These are phyloP conservation scores for Monoplex corrugatus DNA, from an alignment of 2,888 invertebrate genomes.

Conservation along the genomic window DNA sequence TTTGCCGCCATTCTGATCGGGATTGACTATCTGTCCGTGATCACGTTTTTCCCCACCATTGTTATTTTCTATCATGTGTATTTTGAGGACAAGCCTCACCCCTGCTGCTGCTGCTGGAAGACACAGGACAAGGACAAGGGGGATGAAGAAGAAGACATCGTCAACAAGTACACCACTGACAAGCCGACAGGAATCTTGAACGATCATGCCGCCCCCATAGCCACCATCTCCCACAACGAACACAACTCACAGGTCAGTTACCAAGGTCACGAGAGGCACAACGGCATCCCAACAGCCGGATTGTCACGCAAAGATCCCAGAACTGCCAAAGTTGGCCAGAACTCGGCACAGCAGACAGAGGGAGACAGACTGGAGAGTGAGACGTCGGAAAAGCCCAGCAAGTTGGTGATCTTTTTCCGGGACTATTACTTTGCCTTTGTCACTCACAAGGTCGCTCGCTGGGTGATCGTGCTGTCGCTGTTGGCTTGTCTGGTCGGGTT, in stretches of 20 bases:
- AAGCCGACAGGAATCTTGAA: too few relatives aligned
- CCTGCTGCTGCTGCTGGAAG: slow-evolving; percentile 52
- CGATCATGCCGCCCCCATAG: neutral
- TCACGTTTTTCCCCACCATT: slow-evolving; percentile 68
- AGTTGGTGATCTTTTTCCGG: slow-evolving; percentile 65
- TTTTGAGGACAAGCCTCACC: slow-evolving; percentile 56
- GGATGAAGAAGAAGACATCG: neutral
- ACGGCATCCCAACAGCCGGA: neutral
- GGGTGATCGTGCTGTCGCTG: slow-evolving; percentile 65
- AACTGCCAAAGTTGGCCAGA: neutral
- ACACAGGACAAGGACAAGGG: neutral
- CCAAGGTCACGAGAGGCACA: neutral
- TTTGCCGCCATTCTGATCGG: slow-evolving; percentile 71
- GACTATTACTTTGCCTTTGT: slow-evolving; percentile 70
- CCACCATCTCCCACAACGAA: slow-evolving; percentile 25
- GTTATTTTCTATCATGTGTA: slow-evolving; percentile 67
- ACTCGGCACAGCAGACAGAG: neutral
- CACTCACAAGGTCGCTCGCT: slow-evolving; percentile 64
- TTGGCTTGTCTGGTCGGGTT: slow-evolving; percentile 60
- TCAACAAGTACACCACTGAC: neutral
- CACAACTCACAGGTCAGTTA: neutral
- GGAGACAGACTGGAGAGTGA: neutral
- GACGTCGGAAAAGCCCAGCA: neutral
- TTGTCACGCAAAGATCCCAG: neutral
- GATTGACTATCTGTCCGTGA: slow-evolving; percentile 71